phyloP scores from a whole-genome alignment of 2,797 vertebrate species.

The Hafferia zeledoni region DNA sequence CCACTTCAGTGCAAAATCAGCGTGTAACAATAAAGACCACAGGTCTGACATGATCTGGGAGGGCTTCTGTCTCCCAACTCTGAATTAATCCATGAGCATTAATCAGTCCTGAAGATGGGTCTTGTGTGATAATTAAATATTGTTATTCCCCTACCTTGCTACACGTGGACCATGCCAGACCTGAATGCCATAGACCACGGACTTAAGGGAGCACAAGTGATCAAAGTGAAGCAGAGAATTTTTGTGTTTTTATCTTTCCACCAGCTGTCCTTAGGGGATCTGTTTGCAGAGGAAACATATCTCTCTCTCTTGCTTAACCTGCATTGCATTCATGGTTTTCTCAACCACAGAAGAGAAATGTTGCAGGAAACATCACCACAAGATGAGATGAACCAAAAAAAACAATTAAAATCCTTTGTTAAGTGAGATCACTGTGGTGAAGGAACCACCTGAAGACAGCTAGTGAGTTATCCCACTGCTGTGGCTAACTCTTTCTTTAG shows the following conservation, averaged over 20 bases:
- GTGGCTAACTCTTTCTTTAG: background rate
- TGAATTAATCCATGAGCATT: background rate
- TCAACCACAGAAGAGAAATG: background rate
- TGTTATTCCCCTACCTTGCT: background rate
- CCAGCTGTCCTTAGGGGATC: background rate
- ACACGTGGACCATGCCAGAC: background rate
- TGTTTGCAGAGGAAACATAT: background rate
- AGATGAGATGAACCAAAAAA: background rate
- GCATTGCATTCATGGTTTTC: background rate
- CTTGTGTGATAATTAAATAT: background rate
- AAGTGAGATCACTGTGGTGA: fast-evolving
- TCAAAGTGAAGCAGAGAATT: background rate
- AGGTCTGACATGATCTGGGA: background rate
- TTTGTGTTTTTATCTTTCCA: background rate
- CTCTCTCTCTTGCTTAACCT: background rate
- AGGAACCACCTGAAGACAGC: background rate
- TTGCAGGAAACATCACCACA: background rate
- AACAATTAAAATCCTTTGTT: background rate
- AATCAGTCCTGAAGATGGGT: background rate
- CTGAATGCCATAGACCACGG: background rate
- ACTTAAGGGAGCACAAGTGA: background rate
- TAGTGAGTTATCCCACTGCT: background rate
- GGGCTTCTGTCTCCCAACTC: background rate
- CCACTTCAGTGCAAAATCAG: background rate
- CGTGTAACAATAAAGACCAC: background rate